Base-by-base conservation (phyloP, 2,797 vertebrate genomes). In the Falco biarmicus region DNA sequence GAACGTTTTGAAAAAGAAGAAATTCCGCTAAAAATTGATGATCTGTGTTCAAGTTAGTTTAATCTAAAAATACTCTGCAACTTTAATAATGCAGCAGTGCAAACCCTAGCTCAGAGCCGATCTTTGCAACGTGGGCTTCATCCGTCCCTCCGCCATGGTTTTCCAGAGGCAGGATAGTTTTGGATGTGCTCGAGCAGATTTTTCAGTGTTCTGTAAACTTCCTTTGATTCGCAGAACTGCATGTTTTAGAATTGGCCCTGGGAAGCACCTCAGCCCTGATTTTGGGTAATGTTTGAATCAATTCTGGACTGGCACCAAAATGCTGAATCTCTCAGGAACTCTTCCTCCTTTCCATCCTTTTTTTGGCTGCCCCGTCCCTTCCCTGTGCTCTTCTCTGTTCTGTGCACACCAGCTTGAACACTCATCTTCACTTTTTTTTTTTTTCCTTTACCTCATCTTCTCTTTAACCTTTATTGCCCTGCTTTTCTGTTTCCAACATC, bases 391-490 rank as follows among this genome's bases (percentile, higher is more conserved):
- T 50, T 39, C 24, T 61, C 26, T 63, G 53, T 15, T 77, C 34
- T 50, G 5, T 45, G n/a, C 13, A 31, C 18, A 1, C 43, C 31
- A 2, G 76, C 37, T 74, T n/a, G 5, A n/a, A 69, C 3, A 1
- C 10, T 76, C 41, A 24, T 1, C 31, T 56, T 74, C 13, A 18
- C 8, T 0, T 51, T 26, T 48, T 77, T 47, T 73, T 51, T 65
- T 56, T 66, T 26, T 1, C 21, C 39, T 75, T 81, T 25, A 19
- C 24, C 24, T 86, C n/a, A 25, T 61, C 15, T 80, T 48, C 41
- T 48, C 34, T 83, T 93, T 32, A 78, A 51, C 45, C 11, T 89
- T 78, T 71, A 31, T 87, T 39, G 28, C 37, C n/a, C 18, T 47
- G 11, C 32, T 54, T 73, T 74, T 73, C 37, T 76, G 24, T 75